Evolutionary conservation across 2,888 invertebrate species (phyloP).

Genomic region (Sinohyriopsis cumingii): DNA sequence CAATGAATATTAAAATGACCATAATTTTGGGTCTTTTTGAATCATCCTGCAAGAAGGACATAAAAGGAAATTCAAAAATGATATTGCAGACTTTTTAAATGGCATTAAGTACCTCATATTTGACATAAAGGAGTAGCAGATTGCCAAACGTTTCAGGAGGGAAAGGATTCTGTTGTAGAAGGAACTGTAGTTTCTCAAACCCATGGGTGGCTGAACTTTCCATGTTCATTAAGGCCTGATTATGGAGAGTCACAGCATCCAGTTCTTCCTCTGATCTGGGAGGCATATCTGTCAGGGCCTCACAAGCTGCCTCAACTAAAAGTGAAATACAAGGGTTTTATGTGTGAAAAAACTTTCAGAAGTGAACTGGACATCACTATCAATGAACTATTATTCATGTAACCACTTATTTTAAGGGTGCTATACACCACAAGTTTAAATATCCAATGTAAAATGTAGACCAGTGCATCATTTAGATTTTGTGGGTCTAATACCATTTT

Average conservation of each 20-base stretch:
- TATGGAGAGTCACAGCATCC: constrained; percentile 97
- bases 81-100: background rate
- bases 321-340: background rate
- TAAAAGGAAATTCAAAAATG: background rate
- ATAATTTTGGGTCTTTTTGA: background rate
- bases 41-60: constrained; percentile 1
- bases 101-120: constrained; percentile 81
- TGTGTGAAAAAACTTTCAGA: background rate
- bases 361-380: background rate
- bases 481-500: no score
- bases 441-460: no score
- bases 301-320: constrained; percentile 84
- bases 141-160: constrained; percentile 99
- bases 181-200: constrained; percentile 93
- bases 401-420: no score
- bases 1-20: no score
- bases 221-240: constrained; percentile 94
- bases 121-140: constrained; percentile 93
- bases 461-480: no score
- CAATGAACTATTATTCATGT: no score
- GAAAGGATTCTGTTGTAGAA: constrained; percentile 95
- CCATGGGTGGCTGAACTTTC: constrained; percentile 91
- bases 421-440: no score
- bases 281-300: constrained; percentile 76
- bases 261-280: constrained; percentile 93